A percentile compares a stretch with the other conserved stretches of the same genome.
Conservation (phyloP, 2,113 vertebrate species). For the Mastomys coucha region DNA sequence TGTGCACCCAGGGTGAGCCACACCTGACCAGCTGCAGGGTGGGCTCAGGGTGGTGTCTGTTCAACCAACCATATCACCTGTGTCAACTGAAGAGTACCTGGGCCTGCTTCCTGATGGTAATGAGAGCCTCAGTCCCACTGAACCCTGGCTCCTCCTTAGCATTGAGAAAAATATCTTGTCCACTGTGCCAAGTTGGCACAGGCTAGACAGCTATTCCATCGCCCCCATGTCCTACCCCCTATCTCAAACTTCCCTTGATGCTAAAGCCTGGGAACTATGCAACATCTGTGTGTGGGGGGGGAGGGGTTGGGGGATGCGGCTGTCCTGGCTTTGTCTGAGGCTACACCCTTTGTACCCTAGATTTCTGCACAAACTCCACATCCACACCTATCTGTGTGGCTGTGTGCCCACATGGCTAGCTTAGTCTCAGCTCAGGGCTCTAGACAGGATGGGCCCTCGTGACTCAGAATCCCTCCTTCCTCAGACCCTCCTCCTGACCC, state of each 20-base stretch:
- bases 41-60: slow-evolving; percentile 60
- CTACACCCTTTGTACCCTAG: neutral
- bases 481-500: slow-evolving; percentile 40
- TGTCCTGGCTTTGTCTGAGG: slow-evolving; percentile 52
- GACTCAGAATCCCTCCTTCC: slow-evolving; percentile 38
- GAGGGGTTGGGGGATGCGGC: no score
- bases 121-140: neutral
- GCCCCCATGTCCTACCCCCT: neutral
- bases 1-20: slow-evolving; percentile 61
- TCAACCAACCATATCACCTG: slow-evolving; percentile 68
- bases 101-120: slow-evolving; percentile 73
- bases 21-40: slow-evolving; percentile 63
- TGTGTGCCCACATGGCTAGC: slow-evolving; percentile 60
- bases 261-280: slow-evolving; percentile 43
- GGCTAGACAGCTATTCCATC: neutral
- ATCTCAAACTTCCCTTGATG: slow-evolving; percentile 15
- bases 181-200: neutral
- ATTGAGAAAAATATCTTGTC: neutral
- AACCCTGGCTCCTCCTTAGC: neutral
- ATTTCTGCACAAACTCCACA: neutral
- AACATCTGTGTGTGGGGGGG: neutral
- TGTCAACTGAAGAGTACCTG: slow-evolving; percentile 57
- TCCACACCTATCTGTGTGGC: neutral
- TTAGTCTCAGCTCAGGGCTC: neutral
- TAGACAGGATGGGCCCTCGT: neutral